These are phyloP conservation scores for Equus quagga DNA, from an alignment of 2,113 vertebrate genomes.

Conservation along the genomic window DNA sequence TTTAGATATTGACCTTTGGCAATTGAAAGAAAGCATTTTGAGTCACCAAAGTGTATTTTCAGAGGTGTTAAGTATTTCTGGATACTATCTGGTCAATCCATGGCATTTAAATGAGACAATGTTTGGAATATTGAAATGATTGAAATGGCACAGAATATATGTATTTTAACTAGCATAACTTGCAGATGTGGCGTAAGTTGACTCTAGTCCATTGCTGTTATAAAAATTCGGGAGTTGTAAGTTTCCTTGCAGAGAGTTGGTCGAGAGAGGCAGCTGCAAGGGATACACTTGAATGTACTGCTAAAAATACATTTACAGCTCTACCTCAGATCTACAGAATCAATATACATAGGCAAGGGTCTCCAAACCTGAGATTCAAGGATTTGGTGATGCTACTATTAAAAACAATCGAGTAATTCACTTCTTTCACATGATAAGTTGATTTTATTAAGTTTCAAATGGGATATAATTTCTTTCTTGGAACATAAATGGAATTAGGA, in stretches of 20 bases:
- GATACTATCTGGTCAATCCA: not conserved
- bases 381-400: not conserved
- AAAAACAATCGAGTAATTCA: not conserved
- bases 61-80: not conserved
- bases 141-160: not conserved
- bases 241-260: not conserved
- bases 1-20: not conserved
- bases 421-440: not conserved
- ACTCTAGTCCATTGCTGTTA: not conserved
- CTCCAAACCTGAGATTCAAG: not conserved
- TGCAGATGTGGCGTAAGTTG: not conserved
- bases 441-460: not conserved
- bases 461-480: not conserved
- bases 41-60: conserved; percentile 29
- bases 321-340: not conserved
- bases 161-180: not conserved
- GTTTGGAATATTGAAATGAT: not conserved
- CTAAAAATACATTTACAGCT: not conserved
- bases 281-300: not conserved
- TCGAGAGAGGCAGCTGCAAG: not conserved
- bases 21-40: conserved; percentile 51
- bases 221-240: not conserved
- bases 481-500: not conserved
- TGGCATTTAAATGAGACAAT: conserved; percentile 24
- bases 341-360: not conserved